Percentiles rank a stretch among this genome's conserved stretches.
Conservation (phyloP, 1,140 invertebrate genomes). For the Pseudomyrmex flavicornis region DNA sequence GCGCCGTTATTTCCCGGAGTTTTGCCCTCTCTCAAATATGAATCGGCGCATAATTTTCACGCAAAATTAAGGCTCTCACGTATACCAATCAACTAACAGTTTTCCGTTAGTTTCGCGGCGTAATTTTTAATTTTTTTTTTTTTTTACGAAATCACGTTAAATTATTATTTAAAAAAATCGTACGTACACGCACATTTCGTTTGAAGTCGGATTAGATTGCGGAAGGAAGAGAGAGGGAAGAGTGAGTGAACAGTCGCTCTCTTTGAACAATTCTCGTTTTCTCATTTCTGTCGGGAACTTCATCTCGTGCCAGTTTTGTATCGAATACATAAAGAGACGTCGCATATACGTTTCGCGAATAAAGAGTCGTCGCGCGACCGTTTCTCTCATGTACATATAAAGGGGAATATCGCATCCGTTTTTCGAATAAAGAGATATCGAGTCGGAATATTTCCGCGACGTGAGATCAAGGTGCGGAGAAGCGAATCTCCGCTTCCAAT, state of each 20-base stretch:
- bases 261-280: constrained; percentile 30
- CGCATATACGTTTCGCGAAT: constrained; percentile 45
- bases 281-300: constrained; percentile 10
- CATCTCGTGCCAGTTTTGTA: constrained; percentile 41
- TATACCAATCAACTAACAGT: background rate
- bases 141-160: background rate
- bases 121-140: background rate
- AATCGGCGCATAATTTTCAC: background rate
- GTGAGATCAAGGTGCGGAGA: constrained; percentile 1
- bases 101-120: no score
- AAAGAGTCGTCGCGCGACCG: constrained; percentile 53
- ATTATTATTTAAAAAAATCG: background rate
- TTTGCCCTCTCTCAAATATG: constrained; percentile 1
- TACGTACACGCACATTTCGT: background rate
- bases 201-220: constrained; percentile 44
- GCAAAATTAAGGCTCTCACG: background rate
- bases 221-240: background rate
- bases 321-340: constrained; percentile 55
- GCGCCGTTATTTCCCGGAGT: constrained; percentile 14
- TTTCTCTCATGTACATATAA: constrained; percentile 32
- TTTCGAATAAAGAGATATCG: constrained; percentile 55
- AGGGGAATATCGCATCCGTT: constrained; percentile 52
- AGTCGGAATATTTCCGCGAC: constrained; percentile 21
- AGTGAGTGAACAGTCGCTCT: no score
- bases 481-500: constrained; percentile 40